Base-by-base conservation (phyloP, 2,888 invertebrate genomes). In the Sisyra terminalis region DNA sequence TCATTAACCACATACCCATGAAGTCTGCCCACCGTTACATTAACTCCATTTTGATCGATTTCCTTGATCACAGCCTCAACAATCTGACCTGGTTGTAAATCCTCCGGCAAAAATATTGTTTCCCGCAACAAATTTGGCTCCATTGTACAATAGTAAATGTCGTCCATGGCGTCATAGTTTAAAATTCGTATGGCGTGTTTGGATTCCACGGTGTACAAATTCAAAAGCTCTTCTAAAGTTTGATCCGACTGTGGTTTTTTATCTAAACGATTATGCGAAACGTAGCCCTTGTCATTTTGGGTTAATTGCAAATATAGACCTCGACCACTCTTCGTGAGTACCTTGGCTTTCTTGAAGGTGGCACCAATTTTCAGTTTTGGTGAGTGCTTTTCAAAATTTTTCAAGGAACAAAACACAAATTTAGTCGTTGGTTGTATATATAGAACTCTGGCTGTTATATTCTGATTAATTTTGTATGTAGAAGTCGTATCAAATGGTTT, bases 341-440 rank as follows among this genome's bases (percentile, higher is more conserved):
- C 52, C 54, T 57, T 37, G 29, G 76, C 76, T 1, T 69, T 64
- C 3, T 72, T 65, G 3, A 78, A 54, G 24, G 77, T 64, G 15
- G 71, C 68, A 2, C 80, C 81, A 2, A 65, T 61, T 31, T 65
- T 59, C 2, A 70, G 55, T 15, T 48, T 55, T 5, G 24, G 7
- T 7, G 24, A 24, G 7, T 24, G 24, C 3, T 24, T 24, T 24
- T 24, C 24, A 24, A 24, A 24, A 2, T 50, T 29, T 3, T 58
- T 43, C 55, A 72, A 62, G 1, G 74, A 74, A 40, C 84, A 65
- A 55, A 75, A 80, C 0, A 75, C 73, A 1, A 76, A 66, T 56
- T 81, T 81, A 1, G 78, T 69, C 0, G 74, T 64, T 9, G 81
- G 80, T 61, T 80, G 67, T 39, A 74, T 64, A 55, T 80, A 84